A percentile compares a stretch with the other conserved stretches of the same genome.
phyloP scores from a whole-genome alignment of 2,888 invertebrate genomes.

The Hecatera dysodea region DNA sequence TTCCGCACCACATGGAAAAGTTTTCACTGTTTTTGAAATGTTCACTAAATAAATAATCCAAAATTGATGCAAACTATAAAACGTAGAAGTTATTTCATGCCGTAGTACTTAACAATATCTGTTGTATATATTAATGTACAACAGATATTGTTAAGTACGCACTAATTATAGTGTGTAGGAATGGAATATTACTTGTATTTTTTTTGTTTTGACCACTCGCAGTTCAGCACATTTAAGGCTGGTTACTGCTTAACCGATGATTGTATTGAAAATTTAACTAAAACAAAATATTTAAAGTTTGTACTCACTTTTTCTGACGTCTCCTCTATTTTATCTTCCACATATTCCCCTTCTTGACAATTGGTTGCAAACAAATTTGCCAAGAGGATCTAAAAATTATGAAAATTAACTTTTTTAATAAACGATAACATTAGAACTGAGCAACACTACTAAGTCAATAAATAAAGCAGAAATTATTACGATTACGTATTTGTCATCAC shows the following conservation, averaged over 20 bases:
- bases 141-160: too few species aligned
- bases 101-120: too few species aligned
- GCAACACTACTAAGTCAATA: background rate
- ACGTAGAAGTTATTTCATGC: background rate
- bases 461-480: background rate
- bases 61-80: background rate
- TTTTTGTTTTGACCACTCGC: too few species aligned
- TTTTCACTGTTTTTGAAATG: too few species aligned
- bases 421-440: background rate
- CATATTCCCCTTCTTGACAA: slow-evolving; percentile 80
- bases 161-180: too few species aligned
- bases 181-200: too few species aligned
- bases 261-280: background rate
- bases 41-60: too few species aligned
- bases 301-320: slow-evolving; percentile 76
- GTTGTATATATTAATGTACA: too few species aligned
- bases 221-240: too few species aligned
- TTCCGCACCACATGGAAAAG: too few species aligned
- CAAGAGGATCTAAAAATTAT: slow-evolving; percentile 79
- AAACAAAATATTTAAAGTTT: too few species aligned
- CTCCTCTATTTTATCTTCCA: slow-evolving; percentile 68
- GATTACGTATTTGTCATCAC: background rate
- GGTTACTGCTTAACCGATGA: too few species aligned
- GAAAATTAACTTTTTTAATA: slow-evolving; percentile 9
- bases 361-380: slow-evolving; percentile 80